A percentile compares a stretch with the other conserved stretches of the same genome.
Evolutionary conservation across 2,797 vertebrate genomes (phyloP).

Genomic region (Eospalax fontanierii): DNA sequence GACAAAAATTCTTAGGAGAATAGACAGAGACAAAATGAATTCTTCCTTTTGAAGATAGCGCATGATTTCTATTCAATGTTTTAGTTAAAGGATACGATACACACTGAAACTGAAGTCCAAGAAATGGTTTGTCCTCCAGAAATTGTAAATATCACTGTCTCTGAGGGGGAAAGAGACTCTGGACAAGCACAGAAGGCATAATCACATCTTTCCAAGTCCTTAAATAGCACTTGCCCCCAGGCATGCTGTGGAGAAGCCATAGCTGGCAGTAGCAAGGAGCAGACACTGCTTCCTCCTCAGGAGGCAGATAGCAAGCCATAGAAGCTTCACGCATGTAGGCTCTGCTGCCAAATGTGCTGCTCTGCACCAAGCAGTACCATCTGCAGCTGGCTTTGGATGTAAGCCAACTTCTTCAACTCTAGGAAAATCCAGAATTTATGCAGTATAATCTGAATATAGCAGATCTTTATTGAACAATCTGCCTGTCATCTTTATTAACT

Average conservation of each 20-base stretch:
- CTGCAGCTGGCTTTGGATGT: conserved; percentile 65
- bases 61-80: conserved; percentile 18
- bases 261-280: conserved; percentile 71
- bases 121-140: conserved; percentile 71
- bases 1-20: neutral
- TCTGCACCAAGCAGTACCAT: conserved; percentile 2
- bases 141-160: conserved; percentile 78
- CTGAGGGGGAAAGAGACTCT: conserved; percentile 66
- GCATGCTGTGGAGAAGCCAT: conserved; percentile 63
- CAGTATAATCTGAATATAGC: neutral
- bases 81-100: conserved; percentile 63
- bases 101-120: conserved; percentile 67
- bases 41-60: neutral
- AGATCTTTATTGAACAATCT: conserved; percentile 33
- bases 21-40: neutral
- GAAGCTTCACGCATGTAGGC: conserved; percentile 15
- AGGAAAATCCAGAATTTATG: neutral
- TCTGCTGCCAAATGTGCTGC: conserved; percentile 29
- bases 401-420: conserved; percentile 68
- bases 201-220: conserved; percentile 79
- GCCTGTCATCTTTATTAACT: neutral
- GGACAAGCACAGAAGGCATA: conserved; percentile 73
- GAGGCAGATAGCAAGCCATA: conserved; percentile 62
- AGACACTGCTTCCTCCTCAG: conserved; percentile 54
- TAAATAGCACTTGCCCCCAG: conserved; percentile 80